Conservation (phyloP, 2,113 vertebrate genomes). For the Pseudolaguvia tuberculata region DNA sequence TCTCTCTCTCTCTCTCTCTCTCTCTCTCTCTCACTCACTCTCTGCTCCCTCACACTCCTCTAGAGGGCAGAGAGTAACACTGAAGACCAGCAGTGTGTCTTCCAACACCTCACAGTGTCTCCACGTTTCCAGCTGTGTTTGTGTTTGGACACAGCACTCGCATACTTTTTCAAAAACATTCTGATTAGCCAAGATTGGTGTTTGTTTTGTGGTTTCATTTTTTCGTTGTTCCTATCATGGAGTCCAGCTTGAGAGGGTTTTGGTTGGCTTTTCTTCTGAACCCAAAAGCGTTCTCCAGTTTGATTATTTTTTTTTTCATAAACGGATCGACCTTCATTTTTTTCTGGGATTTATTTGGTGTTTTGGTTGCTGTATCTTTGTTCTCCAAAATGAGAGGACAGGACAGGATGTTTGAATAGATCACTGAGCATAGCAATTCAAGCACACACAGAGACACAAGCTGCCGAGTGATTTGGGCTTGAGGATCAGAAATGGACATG, state of each 20-base stretch:
- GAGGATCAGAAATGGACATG: constrained; percentile 55
- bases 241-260: background rate
- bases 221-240: background rate
- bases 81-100: constrained; percentile 11
- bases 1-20: background rate
- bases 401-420: constrained; percentile 5
- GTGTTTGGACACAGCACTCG: background rate
- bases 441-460: constrained; percentile 27
- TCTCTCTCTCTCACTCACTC: constrained; percentile 11
- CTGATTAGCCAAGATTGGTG: background rate
- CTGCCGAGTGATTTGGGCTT: constrained; percentile 19
- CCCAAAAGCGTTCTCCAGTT: background rate
- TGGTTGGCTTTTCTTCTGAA: constrained; percentile 3
- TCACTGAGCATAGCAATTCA: background rate
- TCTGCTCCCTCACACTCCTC: constrained; percentile 25
- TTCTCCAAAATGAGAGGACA: background rate
- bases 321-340: background rate
- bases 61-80: constrained; percentile 8
- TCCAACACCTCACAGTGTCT: constrained; percentile 16
- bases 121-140: constrained; percentile 21
- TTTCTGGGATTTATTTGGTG: background rate
- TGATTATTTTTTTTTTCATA: background rate
- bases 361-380: background rate
- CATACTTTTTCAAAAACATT: background rate
- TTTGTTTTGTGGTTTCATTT: background rate